Base-by-base conservation (phyloP, 2,113 vertebrate genomes). In the Phyllostomus discolor region DNA sequence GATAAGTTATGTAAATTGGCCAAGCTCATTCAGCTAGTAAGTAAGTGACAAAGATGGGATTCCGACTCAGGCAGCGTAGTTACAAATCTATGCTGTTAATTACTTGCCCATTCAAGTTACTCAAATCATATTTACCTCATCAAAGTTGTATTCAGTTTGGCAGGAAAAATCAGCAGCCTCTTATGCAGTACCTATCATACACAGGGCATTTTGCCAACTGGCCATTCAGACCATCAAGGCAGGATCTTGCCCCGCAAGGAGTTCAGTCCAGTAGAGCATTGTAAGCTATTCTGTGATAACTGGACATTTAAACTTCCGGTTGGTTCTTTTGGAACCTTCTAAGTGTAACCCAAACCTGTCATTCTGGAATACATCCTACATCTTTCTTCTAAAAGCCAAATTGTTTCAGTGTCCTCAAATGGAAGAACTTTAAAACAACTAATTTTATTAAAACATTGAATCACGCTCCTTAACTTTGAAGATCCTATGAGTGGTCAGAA, bases 311-410 rank as follows among this genome's bases (percentile, higher is more conserved):
- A 83, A 79, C 24, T 84, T 95, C 19, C 28, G 84, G 1, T 7
- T 4, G 38, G 59, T 78, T 79, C 62, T 87, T 89, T 79, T 66
- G 46, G 38, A 38, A 38, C 79, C 50, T 20, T 88, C n/a, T 33
- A 73, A 93, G 62, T 5, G 12, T 73, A 87, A 75, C 72, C 16
- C 6, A 64, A 93, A 87, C 24, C 83, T 89, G 35, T 35, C 33
- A 69, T 66, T 90, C 26, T 91, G 75, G 38, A 76, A 66, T 28
- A n/a, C 20, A 35, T 57, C 43, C 10, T 59, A 8, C 52, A 43
- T 82, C 6, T 80, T 92, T 95, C 12, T 95, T 79, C 73, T 35
- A 15, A 94, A 94, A 88, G 20, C 5, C 43, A 95, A 82, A 54
- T 78, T 59, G 17, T 94, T 97, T 75, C 19, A 48, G 26, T 72